Base-by-base conservation (phyloP, 1,140 invertebrate species). In the Heliconius eleuchia region DNA sequence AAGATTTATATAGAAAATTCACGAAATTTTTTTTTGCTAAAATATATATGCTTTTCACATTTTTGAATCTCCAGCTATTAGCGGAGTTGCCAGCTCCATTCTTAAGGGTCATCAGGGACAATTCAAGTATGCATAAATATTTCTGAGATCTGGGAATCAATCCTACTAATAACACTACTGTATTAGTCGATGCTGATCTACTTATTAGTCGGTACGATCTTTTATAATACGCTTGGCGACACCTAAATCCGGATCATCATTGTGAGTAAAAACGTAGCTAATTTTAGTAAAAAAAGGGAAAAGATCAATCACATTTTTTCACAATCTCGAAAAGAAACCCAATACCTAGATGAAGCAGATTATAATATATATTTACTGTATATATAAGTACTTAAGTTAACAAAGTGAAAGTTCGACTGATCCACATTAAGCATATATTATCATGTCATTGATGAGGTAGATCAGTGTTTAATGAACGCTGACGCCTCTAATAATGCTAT, bases 371-470 rank as follows among this genome's bases (percentile, higher is more conserved):
- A 66, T 27, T 1, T 66, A 66, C 11, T 19, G 1, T 57, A n/a
- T 5, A 23, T 46, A 18, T 9, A 66, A 30, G n/a, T 66, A 23
- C n/a, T 57, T 57, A 66, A 66, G 60, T n/a, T 27, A 66, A 66
- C 27, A 66, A 66, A 66, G 60, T 66, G 60, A 66, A 66, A 66
- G 60, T 5, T 1, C 16, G 23, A 27, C 16, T 4, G 57, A 16
- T 4, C 23, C 27, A 66, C 30, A 66, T 27, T 27, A 66, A 27
- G 13, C 60, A 66, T 66, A 66, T 66, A 66, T 66, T 66, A 66
- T 66, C 60, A 66, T 66, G 60, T 66, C 27, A 66, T 8, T 66
- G 60, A 66, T 30, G 60, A 66, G 30, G 60, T 66, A 30, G 60
- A 66, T 66, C 60, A 27, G 13, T 66, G 9, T 30, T 66, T 66